Base-by-base conservation (phyloP, 2,888 invertebrate species). In the Tuta absoluta region DNA sequence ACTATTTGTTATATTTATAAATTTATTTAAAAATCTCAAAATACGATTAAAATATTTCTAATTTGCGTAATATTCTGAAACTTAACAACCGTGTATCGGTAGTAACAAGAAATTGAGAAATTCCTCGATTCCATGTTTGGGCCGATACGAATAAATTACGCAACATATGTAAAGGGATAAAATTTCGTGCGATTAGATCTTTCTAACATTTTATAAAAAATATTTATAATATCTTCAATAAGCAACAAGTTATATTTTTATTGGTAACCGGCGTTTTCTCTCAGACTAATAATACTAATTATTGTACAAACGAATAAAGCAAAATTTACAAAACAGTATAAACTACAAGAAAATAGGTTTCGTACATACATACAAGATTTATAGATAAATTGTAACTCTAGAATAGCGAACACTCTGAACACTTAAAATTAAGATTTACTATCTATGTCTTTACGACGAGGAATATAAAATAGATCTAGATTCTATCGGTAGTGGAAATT, bases 211-310 rank as follows among this genome's bases (percentile, higher is more conserved):
- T 87, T 76, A 83, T 87, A 84, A 84, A 86, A 80, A 69, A 83
- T 87, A 87, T 85, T 87, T 83, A 89, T 85, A 87, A 84, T 85
- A 89, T 87, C 84, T 85, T 91, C 88, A 91, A 89, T 90, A 89
- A 89, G 86, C 90, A 91, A 91, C 91, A 90, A 90, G 86, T 88
- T 84, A 89, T 89, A 89, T 84, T 86, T 89, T 88, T 89, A 91
- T 87, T 91, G 91, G 91, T 91, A 91, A 91, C 91, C 91, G 90
- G 90, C 91, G 91, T 88, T 91, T 91, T 81, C 85, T 89, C 86
- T 91, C 90, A 91, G 91, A 91, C 91, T 91, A 91, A 86, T 85
- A 89, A 87, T 85, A 88, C 88, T 90, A 90, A 87, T 81, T 71
- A 85, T 87, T 80, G 83, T 83, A 87, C 89, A 78, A 85, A 84